Evolutionary conservation across 2,888 invertebrate species (phyloP).

Genomic region (Chymomyza fuscimana): DNA sequence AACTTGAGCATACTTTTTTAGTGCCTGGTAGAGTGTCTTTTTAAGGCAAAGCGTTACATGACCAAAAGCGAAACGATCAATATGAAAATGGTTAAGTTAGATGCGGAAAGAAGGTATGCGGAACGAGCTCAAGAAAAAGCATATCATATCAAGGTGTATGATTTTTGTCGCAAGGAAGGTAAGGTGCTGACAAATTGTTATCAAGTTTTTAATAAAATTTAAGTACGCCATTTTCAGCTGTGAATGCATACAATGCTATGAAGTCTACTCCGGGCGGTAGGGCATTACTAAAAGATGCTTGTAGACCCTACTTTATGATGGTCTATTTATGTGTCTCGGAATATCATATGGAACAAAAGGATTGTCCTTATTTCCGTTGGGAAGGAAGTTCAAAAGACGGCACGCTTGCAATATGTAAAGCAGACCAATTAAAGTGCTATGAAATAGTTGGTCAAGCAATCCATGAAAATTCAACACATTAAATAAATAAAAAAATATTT

Average conservation of each 20-base stretch:
- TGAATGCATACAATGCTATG: constrained; percentile 26
- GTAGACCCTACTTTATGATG: constrained; percentile 58
- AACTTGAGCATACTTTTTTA: neutral
- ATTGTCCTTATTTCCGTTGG: constrained; percentile 68
- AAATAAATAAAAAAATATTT: constrained; percentile 14
- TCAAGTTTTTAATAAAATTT: neutral
- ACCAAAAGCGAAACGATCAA: constrained; percentile 65
- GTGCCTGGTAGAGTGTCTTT: constrained; percentile 68
- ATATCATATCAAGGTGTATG: constrained; percentile 56
- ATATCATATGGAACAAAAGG: constrained; percentile 51
- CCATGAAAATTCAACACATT: constrained; percentile 18
- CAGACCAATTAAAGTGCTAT: constrained; percentile 41
- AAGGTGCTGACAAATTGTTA: neutral
- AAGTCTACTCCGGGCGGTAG: constrained; percentile 48
- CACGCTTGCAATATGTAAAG: neutral
- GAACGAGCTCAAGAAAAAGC: constrained; percentile 57
- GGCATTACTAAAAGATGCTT: constrained; percentile 43
- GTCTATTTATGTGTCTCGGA: constrained; percentile 56
- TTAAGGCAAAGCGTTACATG: constrained; percentile 63
- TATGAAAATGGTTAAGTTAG: constrained; percentile 65
- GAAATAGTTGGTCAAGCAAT: constrained; percentile 46
- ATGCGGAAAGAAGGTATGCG: constrained; percentile 54
- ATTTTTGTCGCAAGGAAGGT: constrained; percentile 58
- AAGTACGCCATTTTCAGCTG: constrained; percentile 26
- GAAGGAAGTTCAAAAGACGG: constrained; percentile 22